Evolutionary conservation across 2,113 vertebrate genomes (phyloP).

Genomic region (Pachycephala philippinensis): DNA sequence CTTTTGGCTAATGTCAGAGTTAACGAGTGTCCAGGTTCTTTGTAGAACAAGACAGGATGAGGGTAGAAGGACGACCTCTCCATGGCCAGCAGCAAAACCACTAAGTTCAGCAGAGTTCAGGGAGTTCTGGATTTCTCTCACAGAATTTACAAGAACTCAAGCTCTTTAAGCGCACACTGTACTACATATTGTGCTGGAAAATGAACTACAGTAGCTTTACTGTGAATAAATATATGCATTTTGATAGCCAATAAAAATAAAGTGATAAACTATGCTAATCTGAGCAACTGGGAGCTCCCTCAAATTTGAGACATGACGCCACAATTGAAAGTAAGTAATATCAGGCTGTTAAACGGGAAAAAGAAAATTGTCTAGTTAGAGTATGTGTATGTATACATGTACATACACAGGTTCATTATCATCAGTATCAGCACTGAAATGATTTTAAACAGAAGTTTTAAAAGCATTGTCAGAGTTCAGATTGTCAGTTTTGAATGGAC

Average conservation of each 20-base stretch:
- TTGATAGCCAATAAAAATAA: neutral
- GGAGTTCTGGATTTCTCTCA: neutral
- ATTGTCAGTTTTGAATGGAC: neutral
- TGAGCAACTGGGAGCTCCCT: neutral
- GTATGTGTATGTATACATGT: neutral
- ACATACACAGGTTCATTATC: neutral
- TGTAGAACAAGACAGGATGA: neutral
- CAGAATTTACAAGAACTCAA: neutral
- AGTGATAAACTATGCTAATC: neutral
- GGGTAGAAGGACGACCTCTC: neutral
- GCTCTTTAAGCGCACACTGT: neutral
- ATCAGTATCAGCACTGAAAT: neutral
- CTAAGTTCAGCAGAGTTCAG: neutral
- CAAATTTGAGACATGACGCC: neutral
- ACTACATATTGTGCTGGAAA: neutral
- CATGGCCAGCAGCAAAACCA: neutral
- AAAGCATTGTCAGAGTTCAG: neutral
- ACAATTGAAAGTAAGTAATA: neutral
- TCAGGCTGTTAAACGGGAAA: neutral
- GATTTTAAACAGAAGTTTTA: neutral
- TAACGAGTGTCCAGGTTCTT: neutral
- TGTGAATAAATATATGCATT: neutral
- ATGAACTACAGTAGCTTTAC: neutral
- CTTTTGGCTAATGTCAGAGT: neutral
- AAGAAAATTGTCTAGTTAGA: neutral